These are phyloP conservation scores for Hydrotaea cyrtoneurina DNA, from an alignment of 2,888 invertebrate genomes.

Conservation along the genomic window DNA sequence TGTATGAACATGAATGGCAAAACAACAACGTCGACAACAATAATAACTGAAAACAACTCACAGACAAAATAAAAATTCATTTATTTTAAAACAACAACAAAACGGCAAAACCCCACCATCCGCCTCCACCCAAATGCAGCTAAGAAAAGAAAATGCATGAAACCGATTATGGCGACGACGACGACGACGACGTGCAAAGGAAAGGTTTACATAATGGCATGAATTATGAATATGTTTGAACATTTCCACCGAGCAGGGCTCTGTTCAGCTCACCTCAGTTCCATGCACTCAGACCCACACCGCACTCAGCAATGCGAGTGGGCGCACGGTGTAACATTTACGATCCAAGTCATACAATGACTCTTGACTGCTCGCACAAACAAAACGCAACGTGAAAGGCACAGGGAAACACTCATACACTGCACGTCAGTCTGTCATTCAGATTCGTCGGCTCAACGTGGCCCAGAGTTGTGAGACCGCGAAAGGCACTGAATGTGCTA, in stretches of 20 bases:
- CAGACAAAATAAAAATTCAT: slow-evolving; percentile 7
- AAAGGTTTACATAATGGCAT: background rate
- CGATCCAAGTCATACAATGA: slow-evolving; percentile 6
- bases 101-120: background rate
- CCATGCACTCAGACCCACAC: background rate
- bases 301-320: background rate
- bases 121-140: background rate
- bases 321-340: background rate
- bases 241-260: background rate
- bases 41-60: background rate
- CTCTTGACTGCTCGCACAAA: slow-evolving; percentile 5
- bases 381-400: background rate
- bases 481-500: slow-evolving; percentile 1
- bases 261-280: background rate
- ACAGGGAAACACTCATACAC: background rate
- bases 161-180: background rate
- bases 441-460: background rate
- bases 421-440: background rate
- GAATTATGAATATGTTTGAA: slow-evolving; percentile 24
- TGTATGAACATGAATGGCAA: slow-evolving; percentile 22
- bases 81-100: slow-evolving; percentile 1
- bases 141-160: background rate
- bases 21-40: background rate
- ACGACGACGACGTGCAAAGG: background rate
- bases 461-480: background rate